Evolutionary conservation across 1,140 invertebrate genomes (phyloP), one percentile per base, ranked within the genome.

Genomic region (Eciton burchellii): DNA sequence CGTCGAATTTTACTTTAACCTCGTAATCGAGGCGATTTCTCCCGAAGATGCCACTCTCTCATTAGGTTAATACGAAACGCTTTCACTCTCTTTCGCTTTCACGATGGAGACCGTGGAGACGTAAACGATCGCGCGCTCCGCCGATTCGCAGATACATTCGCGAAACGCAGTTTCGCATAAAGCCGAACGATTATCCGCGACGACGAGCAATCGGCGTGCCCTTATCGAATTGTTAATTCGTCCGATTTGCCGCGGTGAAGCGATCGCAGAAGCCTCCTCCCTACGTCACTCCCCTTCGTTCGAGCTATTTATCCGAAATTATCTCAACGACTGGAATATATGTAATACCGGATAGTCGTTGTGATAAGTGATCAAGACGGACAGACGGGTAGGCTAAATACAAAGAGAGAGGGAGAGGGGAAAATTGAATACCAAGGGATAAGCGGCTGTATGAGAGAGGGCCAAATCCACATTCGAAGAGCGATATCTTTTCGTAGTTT

Each of bases 61-160:
- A 70, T 79, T 79, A 79, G 74, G 74, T 70, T 79, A 81, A 81
- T 71, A 45, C 47, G 56, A 57, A 82, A 45, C 79, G 70, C 72
- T 83, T 83, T 83, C 81, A 77, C 81, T 83, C 73, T 83, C 81
- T 63, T 83, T 83, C 81, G 81, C 81, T 83, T 83, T 83, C 81
- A 60, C 81, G 45, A 73, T 77, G 81, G 77, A 83, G 77, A 83
- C 66, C 24, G 70, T 41, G 60, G n/a, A 41, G 57, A 57, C 54
- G 68, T 62, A 81, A 81, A 45, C 62, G 47, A 43, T 47, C 24
- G 74, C 54, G 74, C 62, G 74, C 21, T 35, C 63, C 49, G 63
- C n/a, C n/a, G n/a, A n/a, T n/a, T n/a, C n/a, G n/a, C n/a, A n/a
- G n/a, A n/a, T n/a, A n/a, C n/a, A n/a, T n/a, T n/a, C n/a, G n/a